Conservation (phyloP, 2,797 vertebrate species). For the Cyclura pinguis region DNA sequence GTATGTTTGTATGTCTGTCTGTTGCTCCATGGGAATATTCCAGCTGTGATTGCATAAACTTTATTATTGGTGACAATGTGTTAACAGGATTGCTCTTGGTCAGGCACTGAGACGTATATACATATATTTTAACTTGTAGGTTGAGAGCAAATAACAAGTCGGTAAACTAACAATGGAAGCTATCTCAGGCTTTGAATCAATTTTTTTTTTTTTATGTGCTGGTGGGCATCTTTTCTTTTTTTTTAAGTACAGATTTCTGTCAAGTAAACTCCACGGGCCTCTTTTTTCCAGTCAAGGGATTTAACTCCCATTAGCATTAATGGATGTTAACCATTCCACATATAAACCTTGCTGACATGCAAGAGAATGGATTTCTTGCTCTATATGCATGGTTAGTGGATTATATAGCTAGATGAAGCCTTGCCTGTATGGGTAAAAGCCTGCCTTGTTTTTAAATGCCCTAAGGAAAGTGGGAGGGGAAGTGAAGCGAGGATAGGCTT, state of each 20-base stretch:
- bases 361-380: neutral
- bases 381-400: rapidly evolving
- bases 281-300: neutral
- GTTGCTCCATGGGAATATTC: neutral
- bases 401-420: rapidly evolving
- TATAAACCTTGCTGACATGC: neutral
- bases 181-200: slow-evolving; percentile 10
- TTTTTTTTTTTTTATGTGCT: slow-evolving; percentile 4
- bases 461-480: neutral
- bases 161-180: slow-evolving; percentile 8
- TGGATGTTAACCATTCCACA: neutral
- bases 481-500: neutral
- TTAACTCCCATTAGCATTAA: neutral
- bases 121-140: slow-evolving; percentile 4
- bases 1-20: neutral
- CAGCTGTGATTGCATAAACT: slow-evolving; percentile 39
- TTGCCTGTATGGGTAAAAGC: neutral
- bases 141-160: neutral
- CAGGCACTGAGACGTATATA: slow-evolving; percentile 5
- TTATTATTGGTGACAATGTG: slow-evolving; percentile 30
- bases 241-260: slow-evolving; percentile 23
- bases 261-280: neutral
- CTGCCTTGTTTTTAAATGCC: neutral
- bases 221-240: neutral
- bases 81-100: slow-evolving; percentile 29